phyloP scores from a whole-genome alignment of 64 coral and sea anemone species.

The Pocillopora verrucosa region DNA sequence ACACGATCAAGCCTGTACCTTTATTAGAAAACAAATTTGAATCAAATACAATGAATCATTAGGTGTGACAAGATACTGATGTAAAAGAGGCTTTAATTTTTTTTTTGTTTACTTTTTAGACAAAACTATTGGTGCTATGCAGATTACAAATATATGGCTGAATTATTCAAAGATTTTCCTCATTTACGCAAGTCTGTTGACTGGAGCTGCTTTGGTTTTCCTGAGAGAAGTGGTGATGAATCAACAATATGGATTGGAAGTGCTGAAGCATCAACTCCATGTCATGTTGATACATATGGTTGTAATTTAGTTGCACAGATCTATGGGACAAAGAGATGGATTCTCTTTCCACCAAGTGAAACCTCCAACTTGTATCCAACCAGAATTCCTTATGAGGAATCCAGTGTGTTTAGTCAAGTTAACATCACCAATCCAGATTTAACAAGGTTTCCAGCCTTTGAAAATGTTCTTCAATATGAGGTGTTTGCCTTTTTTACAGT shows the following conservation, averaged over 20 bases:
- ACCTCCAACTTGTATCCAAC: constrained; percentile 79
- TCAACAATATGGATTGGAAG: constrained; percentile 98
- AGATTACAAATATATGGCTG: constrained; percentile 99
- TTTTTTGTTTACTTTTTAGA: constrained; percentile 41
- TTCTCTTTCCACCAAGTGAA: constrained; percentile 77
- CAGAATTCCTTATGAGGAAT: constrained; percentile 99
- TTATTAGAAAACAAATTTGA: too few species aligned
- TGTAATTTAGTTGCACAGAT: constrained; percentile 96
- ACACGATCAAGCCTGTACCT: too few species aligned
- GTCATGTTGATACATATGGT: constrained; percentile 95
- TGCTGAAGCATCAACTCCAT: constrained; percentile 85
- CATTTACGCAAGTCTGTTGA: constrained; percentile 58
- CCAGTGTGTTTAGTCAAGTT: constrained; percentile 91
- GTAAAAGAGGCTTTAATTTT: background rate
- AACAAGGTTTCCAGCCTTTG: constrained; percentile 67
- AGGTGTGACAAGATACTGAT: background rate
- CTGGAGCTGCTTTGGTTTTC: constrained; percentile 91
- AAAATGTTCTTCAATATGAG: constrained; percentile 71
- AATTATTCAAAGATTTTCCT: constrained; percentile 81
- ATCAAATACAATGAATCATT: too few species aligned
- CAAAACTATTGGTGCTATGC: constrained; percentile 95
- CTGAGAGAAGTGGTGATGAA: constrained; percentile 71
- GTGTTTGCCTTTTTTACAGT: constrained; percentile 8
- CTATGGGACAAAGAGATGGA: constrained; percentile 94
- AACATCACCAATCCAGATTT: constrained; percentile 75